Percentiles rank a stretch among this genome's conserved stretches.
These are phyloP conservation scores for Bursaphelenchus okinawaensis DNA, from an alignment of 2,888 invertebrate species.

Conservation along the genomic window DNA sequence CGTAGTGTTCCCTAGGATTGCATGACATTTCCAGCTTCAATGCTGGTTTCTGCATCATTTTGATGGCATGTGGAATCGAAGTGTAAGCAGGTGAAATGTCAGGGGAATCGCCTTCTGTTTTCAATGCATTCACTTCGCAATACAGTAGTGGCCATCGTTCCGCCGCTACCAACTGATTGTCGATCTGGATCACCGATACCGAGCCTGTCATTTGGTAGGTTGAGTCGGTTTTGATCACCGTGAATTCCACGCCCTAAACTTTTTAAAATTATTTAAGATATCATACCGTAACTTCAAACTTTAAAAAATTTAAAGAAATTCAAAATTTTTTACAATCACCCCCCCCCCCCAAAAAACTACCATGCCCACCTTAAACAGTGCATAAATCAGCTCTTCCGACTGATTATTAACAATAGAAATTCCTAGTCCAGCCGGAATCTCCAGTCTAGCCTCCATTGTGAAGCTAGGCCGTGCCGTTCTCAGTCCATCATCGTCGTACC, in stretches of 20 bases:
- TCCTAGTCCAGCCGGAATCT: constrained; percentile 57
- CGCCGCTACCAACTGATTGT: constrained; percentile 80
- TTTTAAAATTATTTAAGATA: background rate
- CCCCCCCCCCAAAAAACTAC: background rate
- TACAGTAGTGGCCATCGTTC: constrained; percentile 78
- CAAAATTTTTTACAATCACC: background rate
- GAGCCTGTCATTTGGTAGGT: constrained; percentile 66
- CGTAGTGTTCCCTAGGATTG: constrained; percentile 68
- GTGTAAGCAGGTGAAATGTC: background rate
- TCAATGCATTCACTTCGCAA: constrained; percentile 63
- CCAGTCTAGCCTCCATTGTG: constrained; percentile 47
- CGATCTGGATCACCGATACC: constrained; percentile 74
- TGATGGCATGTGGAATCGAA: background rate
- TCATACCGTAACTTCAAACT: constrained; percentile 5
- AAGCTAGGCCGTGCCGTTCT: constrained; percentile 1
- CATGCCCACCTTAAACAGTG: constrained; percentile 37
- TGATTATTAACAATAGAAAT: constrained; percentile 58
- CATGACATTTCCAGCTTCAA: constrained; percentile 75
- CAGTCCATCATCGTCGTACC: background rate
- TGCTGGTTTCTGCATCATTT: constrained; percentile 66
- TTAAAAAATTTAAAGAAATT: background rate
- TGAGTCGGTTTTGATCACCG: constrained; percentile 73
- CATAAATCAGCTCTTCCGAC: constrained; percentile 59
- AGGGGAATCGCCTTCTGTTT: constrained; percentile 52
- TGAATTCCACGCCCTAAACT: constrained; percentile 5